Evolutionary conservation across 2,888 invertebrate species (phyloP), one percentile per base, ranked within the genome.

Genomic region (Apamea anceps): DNA sequence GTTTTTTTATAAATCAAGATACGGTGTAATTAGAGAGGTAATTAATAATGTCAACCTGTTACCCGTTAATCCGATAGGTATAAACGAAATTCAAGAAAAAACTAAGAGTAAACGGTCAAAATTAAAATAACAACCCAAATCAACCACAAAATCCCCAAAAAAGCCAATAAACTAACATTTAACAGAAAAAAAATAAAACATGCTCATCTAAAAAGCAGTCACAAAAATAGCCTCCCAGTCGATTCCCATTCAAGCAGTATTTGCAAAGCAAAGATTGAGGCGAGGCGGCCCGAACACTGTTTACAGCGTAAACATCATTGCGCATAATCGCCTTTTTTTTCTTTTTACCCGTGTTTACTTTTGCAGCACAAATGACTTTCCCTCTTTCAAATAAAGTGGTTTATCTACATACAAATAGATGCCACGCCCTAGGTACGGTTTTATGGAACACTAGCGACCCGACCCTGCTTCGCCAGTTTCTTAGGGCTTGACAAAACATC

Each of bases 301-400:
- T 94, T 94, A 91, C 94, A 91, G 77, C 88, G 93, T 91, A 93
- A 95, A 96, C 95, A 95, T 92, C 94, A 92, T 93, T 93, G 93
- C 91, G 93, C 93, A 94, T 95, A 95, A 95, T 95, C 94, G 93
- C 90, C 93, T 93, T 94, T 92, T 32, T 32, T 93, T 94, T 93
- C 93, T 93, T 93, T 92, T 90, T 87, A 75, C 72, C 79, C 89
- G 85, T 91, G 89, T 93, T 92, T 91, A 89, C 92, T 88, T 88
- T 85, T 89, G 80, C 86, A 85, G 86, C 85, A 87, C 91, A 92
- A 91, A 93, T 89, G 86, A 91, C 91, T 90, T 91, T 91, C 90
- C 87, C 89, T 90, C 84, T 91, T 90, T 88, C 85, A 85, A 88
- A 89, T 86, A 87, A 88, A 83, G 81, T 80, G 81, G 82, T 87